phyloP scores from a whole-genome alignment of 2,888 invertebrate genomes.

The Andrena chrysosceles region DNA sequence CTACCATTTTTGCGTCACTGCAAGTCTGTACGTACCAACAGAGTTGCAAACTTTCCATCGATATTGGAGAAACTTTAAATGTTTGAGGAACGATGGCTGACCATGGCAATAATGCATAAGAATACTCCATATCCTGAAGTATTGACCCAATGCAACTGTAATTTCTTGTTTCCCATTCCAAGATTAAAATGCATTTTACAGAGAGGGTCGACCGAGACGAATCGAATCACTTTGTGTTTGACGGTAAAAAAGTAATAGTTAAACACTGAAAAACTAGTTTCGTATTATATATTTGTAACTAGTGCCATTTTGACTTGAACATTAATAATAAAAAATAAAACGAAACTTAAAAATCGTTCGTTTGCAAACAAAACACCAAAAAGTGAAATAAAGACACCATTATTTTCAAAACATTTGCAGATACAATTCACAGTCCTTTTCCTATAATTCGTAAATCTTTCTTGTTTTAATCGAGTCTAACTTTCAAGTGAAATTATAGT shows the following conservation, averaged over 20 bases:
- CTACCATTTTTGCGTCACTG: not conserved
- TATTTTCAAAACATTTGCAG: not conserved
- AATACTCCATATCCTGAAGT: not conserved
- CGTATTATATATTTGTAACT: too few species aligned
- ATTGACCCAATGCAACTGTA: not conserved
- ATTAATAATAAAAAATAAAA: not conserved
- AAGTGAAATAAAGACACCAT: not conserved
- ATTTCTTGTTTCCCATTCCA: not conserved
- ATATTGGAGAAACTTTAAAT: constrained; percentile 13
- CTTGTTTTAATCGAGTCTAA: not conserved
- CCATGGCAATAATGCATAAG: not conserved
- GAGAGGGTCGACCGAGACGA: too few species aligned
- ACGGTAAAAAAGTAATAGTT: too few species aligned
- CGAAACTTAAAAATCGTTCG: not conserved
- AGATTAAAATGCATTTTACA: not conserved
- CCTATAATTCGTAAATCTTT: not conserved
- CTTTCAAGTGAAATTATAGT: not conserved
- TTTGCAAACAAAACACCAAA: not conserved
- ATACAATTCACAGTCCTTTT: not conserved
- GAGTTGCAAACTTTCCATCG: constrained; percentile 6
- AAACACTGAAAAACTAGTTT: too few species aligned
- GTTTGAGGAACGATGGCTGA: not conserved
- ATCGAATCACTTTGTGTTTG: too few species aligned
- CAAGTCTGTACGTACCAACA: not conserved
- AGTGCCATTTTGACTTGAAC: too few species aligned